Evolutionary conservation across 2,113 vertebrate genomes (phyloP).

Genomic region (Salminus brasiliensis): DNA sequence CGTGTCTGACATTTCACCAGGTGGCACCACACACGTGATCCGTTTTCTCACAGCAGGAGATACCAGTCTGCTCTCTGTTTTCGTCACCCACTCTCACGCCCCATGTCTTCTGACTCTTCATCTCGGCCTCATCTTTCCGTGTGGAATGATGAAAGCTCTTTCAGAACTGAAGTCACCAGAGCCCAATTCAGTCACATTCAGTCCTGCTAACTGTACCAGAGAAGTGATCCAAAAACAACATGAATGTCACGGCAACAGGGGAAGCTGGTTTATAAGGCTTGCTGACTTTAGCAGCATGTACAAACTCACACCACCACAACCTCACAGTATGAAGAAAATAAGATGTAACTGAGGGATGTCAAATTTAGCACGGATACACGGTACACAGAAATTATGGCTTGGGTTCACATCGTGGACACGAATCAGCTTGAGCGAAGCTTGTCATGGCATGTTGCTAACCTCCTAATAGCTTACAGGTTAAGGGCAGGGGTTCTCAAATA

Average conservation of each 20-base stretch:
- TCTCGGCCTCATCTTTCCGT: slow-evolving; percentile 5
- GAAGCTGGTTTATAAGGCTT: slow-evolving; percentile 5
- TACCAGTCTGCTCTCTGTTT: slow-evolving; percentile 22
- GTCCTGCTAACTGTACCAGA: slow-evolving; percentile 7
- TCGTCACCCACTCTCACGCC: slow-evolving; percentile 23
- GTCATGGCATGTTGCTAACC: no score
- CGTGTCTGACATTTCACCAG: slow-evolving; percentile 2
- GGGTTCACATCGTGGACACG: no score
- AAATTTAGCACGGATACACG: no score
- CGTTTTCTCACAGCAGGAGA: slow-evolving; percentile 5
- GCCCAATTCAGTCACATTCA: neutral
- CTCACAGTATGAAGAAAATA: no score
- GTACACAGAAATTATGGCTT: no score
- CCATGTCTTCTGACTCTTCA: slow-evolving; percentile 10
- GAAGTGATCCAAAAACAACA: slow-evolving; percentile 13
- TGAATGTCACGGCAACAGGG: neutral
- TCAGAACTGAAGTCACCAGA: neutral
- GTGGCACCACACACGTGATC: slow-evolving; percentile 3
- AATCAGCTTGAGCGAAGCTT: no score
- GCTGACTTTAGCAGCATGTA: neutral
- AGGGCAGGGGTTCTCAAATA: no score
- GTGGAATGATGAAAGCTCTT: slow-evolving; percentile 2
- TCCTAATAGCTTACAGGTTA: no score
- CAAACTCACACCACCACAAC: no score
- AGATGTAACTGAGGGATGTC: no score